Conservation (phyloP, 2,797 vertebrate species). For the Vireo griseus region DNA sequence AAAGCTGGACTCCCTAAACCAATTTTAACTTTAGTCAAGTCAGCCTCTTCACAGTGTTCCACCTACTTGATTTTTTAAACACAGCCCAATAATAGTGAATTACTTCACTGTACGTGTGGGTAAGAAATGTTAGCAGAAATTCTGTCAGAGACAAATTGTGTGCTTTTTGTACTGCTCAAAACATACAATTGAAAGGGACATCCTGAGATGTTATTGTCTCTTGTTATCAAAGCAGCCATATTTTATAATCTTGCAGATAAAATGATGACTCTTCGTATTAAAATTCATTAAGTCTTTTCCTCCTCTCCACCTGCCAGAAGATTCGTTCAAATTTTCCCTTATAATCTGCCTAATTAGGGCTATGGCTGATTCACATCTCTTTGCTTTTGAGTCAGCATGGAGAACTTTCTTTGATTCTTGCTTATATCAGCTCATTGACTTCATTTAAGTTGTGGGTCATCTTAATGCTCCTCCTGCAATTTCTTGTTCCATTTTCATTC, state of each 20-base stretch:
- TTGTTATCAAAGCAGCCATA: not conserved
- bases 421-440: not conserved
- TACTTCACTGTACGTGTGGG: not conserved
- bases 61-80: not conserved
- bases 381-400: not conserved
- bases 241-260: not conserved
- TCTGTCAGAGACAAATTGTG: not conserved
- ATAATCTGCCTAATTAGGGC: not conserved
- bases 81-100: not conserved
- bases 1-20: not conserved
- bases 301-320: not conserved
- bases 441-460: not conserved
- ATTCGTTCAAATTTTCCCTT: not conserved
- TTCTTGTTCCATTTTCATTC: not conserved
- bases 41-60: not conserved
- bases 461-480: not conserved
- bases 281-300: not conserved
- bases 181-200: not conserved
- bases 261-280: not conserved
- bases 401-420: not conserved
- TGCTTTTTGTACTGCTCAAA: not conserved
- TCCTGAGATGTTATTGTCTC: not conserved
- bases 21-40: not conserved
- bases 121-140: not conserved
- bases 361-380: not conserved